These are phyloP conservation scores for Panzeria rudis DNA, from an alignment of 2,888 invertebrate species.

Conservation along the genomic window DNA sequence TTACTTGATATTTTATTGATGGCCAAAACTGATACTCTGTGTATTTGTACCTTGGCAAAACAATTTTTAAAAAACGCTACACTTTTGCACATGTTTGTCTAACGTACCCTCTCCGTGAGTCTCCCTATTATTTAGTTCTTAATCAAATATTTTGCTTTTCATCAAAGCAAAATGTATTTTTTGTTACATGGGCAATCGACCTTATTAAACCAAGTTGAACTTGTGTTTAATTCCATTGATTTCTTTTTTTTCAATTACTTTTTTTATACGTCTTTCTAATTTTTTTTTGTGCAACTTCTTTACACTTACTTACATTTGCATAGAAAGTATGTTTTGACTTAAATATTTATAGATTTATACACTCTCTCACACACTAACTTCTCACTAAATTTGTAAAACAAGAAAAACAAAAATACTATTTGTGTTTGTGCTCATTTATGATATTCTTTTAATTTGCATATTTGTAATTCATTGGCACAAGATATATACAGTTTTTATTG, in stretches of 20 bases:
- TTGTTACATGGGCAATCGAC: constrained; percentile 12
- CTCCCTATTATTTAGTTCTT: too few relatives aligned
- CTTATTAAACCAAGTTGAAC: constrained; percentile 68
- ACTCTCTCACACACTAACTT: neutral
- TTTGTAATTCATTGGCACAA: neutral
- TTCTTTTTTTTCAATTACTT: constrained; percentile 41
- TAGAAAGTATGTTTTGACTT: constrained; percentile 9
- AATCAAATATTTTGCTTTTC: neutral
- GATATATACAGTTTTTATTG: too few relatives aligned
- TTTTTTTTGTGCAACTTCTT: constrained; percentile 5
- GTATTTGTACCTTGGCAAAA: too few relatives aligned
- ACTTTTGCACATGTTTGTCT: too few relatives aligned
- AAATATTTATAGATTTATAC: constrained; percentile 2
- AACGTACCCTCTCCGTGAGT: too few relatives aligned
- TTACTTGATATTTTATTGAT: too few relatives aligned
- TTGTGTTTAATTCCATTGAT: constrained; percentile 65
- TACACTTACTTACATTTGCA: neutral
- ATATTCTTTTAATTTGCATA: constrained; percentile 2
- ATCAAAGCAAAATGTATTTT: too few relatives aligned
- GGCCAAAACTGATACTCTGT: too few relatives aligned
- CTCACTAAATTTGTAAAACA: neutral
- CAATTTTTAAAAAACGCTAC: too few relatives aligned
- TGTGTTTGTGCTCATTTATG: constrained; percentile 4
- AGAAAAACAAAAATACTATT: neutral
- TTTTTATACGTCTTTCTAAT: constrained; percentile 1